Percentiles rank a stretch among this genome's conserved stretches.
Conservation (phyloP, 2,888 invertebrate species). For the Leptinotarsa juncta region DNA sequence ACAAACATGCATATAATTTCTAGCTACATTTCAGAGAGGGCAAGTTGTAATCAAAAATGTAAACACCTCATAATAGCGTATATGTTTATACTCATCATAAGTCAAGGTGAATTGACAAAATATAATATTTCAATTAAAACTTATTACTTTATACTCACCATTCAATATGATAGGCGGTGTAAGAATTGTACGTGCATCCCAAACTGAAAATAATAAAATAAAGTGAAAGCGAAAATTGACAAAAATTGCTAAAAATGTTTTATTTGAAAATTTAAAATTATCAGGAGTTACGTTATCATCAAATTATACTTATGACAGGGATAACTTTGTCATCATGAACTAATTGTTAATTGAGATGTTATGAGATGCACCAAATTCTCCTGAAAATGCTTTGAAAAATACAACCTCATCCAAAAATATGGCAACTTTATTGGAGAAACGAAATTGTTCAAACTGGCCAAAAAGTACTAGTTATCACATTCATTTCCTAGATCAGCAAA, state of each 20-base stretch:
- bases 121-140: no score
- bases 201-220: slow-evolving; percentile 9
- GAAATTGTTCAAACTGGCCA: no score
- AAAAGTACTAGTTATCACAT: no score
- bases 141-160: neutral
- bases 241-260: no score
- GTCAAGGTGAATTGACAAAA: neutral
- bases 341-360: neutral
- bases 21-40: slow-evolving; percentile 46
- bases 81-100: slow-evolving; percentile 44
- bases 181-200: neutral
- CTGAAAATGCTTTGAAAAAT: no score
- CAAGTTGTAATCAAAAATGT: slow-evolving; percentile 48
- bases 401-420: no score
- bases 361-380: no score
- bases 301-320: slow-evolving; percentile 29
- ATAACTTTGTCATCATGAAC: slow-evolving; percentile 30
- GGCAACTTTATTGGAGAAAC: no score
- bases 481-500: no score
- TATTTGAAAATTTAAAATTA: neutral
- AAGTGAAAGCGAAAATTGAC: neutral
- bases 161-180: neutral
- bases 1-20: neutral
- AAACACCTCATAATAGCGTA: slow-evolving; percentile 50
- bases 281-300: slow-evolving; percentile 23